Conservation (phyloP, 2,888 invertebrate species). For the Acleris cristana region DNA sequence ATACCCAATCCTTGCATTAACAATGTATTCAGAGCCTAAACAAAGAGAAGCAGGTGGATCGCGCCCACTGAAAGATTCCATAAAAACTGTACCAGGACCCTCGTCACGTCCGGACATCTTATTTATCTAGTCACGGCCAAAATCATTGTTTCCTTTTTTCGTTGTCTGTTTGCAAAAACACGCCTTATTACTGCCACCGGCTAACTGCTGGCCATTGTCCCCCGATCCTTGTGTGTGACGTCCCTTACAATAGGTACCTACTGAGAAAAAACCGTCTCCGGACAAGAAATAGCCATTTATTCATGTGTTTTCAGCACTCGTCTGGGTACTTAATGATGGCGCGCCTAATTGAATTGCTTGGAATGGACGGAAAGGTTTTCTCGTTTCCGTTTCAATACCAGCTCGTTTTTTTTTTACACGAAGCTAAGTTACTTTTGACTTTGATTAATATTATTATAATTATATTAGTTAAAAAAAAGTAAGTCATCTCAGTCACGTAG, state of each 20-base stretch:
- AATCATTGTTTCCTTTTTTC: conserved; percentile 79
- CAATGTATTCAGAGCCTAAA: conserved; percentile 67
- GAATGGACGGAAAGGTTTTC: conserved; percentile 4
- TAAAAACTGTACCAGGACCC: conserved; percentile 80
- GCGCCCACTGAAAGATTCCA: conserved; percentile 72
- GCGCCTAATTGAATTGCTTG: conserved; percentile 17
- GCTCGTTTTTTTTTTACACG: neutral
- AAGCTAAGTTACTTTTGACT: neutral
- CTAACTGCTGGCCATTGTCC: conserved; percentile 73
- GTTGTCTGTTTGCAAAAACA: conserved; percentile 70
- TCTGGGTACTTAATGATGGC: conserved; percentile 40
- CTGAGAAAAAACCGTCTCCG: conserved; percentile 51
- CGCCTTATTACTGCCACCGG: conserved; percentile 72
- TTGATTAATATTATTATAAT: no score
- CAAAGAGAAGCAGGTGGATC: conserved; percentile 72
- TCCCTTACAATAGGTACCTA: conserved; percentile 57
- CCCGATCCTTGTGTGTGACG: conserved; percentile 67
- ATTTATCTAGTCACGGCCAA: conserved; percentile 80
- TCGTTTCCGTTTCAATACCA: neutral
- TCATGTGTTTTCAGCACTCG: conserved; percentile 52
- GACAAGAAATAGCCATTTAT: conserved; percentile 56
- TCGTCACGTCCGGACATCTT: conserved; percentile 79
- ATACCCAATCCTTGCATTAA: conserved; percentile 58
- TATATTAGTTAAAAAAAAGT: no score
- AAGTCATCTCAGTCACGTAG: no score